These are phyloP conservation scores for Eidolon dupreanum DNA, from an alignment of 2,797 vertebrate species.

Conservation along the genomic window DNA sequence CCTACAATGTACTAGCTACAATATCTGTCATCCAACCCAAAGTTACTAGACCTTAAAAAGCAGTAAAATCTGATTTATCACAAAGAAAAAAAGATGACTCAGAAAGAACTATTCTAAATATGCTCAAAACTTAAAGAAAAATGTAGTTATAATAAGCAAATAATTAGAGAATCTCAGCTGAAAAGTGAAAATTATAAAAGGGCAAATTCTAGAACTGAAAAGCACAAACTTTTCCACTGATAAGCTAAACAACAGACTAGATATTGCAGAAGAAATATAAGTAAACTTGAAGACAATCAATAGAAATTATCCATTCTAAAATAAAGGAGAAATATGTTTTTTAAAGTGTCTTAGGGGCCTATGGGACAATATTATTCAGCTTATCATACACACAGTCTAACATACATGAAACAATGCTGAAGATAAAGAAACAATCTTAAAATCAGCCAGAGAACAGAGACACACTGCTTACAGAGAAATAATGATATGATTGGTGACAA, in stretches of 20 bases:
- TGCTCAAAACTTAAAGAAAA: not conserved
- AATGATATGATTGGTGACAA: not conserved
- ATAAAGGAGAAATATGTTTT: not conserved
- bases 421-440: not conserved
- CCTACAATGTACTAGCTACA: not conserved
- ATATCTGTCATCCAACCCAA: not conserved
- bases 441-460: not conserved
- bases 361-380: not conserved
- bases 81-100: not conserved
- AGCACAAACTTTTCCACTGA: not conserved
- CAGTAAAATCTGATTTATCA: not conserved
- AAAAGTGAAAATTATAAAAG: not conserved
- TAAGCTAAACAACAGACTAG: not conserved
- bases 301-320: not conserved
- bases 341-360: not conserved
- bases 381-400: no score
- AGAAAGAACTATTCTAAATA: not conserved
- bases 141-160: not conserved
- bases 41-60: not conserved
- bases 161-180: not conserved
- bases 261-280: not conserved
- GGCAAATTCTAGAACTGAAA: not conserved
- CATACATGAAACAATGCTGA: not conserved
- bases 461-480: fast-evolving
- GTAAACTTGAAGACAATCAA: not conserved